phyloP scores from a whole-genome alignment of 2,113 vertebrate species.

The Antechinus flavipes region DNA sequence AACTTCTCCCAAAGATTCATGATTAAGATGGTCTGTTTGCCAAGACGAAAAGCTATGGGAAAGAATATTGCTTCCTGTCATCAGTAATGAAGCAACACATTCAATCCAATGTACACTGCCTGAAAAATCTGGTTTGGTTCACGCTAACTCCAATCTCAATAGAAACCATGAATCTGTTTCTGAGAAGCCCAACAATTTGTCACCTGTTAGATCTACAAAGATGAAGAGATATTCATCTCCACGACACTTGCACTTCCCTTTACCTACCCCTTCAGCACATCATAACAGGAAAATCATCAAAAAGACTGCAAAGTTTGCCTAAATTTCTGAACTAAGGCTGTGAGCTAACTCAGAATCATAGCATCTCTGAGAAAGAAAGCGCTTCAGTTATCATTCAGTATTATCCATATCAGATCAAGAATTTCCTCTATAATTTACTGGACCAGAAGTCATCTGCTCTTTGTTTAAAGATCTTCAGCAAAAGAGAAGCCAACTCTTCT shows the following conservation, averaged over 20 bases:
- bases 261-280: background rate
- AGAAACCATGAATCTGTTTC: background rate
- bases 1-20: background rate
- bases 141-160: background rate
- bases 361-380: background rate
- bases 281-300: background rate
- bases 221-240: constrained; percentile 5
- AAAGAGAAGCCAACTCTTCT: background rate
- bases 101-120: background rate
- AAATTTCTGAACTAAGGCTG: background rate
- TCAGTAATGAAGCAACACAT: background rate
- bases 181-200: constrained; percentile 46
- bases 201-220: background rate
- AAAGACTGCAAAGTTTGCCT: background rate
- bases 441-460: background rate
- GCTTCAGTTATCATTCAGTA: background rate
- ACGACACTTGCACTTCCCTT: background rate
- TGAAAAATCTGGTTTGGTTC: constrained; percentile 15
- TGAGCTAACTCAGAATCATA: background rate
- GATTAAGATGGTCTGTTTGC: background rate
- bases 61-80: background rate
- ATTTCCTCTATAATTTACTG: background rate
- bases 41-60: background rate
- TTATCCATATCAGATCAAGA: background rate
- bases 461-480: background rate